Conservation (phyloP, 2,113 vertebrate genomes). For the Notechis scutatus region DNA sequence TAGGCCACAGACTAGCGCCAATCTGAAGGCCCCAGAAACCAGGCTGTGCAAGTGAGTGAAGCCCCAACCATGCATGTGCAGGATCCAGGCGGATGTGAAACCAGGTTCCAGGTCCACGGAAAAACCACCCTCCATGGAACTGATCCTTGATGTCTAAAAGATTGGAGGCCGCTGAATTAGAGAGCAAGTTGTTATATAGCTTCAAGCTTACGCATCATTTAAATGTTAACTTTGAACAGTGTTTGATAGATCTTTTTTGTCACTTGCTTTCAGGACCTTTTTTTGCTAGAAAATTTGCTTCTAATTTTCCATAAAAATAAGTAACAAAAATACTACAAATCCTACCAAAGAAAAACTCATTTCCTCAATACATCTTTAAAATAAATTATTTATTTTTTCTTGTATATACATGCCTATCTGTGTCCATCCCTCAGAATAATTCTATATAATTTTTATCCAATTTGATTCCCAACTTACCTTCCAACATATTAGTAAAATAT, state of each 20-base stretch:
- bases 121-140: not conserved
- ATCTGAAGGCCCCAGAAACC: not conserved
- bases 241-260: not conserved
- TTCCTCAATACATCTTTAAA: not conserved
- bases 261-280: not conserved
- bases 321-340: not conserved
- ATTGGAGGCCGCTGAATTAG: not conserved
- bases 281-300: not conserved
- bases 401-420: not conserved
- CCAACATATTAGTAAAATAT: not conserved
- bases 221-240: not conserved
- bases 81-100: not conserved
- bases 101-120: not conserved
- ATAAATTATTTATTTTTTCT: not conserved
- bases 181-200: not conserved
- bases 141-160: not conserved
- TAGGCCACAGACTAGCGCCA: not conserved
- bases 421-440: not conserved
- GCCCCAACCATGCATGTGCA: not conserved
- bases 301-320: not conserved
- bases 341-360: not conserved
- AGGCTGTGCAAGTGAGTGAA: not conserved
- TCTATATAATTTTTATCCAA: not conserved
- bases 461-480: not conserved
- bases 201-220: not conserved